Percentiles rank a stretch among this genome's conserved stretches.
Conservation (phyloP, 2,113 vertebrate genomes). For the Prunella fulvescens region DNA sequence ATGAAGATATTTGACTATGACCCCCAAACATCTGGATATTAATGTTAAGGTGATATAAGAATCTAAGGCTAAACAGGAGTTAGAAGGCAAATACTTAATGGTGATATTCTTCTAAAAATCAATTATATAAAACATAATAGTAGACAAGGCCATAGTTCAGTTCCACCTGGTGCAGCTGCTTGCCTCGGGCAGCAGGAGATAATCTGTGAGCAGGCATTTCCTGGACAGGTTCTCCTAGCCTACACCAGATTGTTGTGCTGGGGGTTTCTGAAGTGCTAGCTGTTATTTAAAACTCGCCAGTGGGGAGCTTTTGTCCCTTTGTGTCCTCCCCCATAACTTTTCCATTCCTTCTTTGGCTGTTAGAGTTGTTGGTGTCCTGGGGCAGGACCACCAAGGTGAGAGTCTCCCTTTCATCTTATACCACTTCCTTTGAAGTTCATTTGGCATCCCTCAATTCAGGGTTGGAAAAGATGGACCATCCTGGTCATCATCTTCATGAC, state of each 20-base stretch:
- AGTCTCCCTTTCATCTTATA: neutral
- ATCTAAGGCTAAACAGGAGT: neutral
- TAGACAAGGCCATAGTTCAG: neutral
- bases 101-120: neutral
- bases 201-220: neutral
- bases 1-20: neutral
- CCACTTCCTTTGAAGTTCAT: neutral
- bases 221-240: neutral
- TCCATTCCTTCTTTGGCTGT: neutral
- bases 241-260: neutral
- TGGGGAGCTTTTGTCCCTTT: neutral
- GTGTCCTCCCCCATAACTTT: neutral
- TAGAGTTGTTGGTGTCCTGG: neutral
- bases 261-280: neutral
- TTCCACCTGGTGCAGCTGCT: neutral
- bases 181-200: accelerated
- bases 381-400: neutral
- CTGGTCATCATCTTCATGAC: neutral
- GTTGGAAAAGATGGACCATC: neutral
- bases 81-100: neutral
- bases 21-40: neutral
- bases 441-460: neutral
- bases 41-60: neutral
- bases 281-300: neutral
- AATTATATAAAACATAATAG: neutral